Conservation (phyloP, 2,888 invertebrate species). For the Acrobasis suavella region DNA sequence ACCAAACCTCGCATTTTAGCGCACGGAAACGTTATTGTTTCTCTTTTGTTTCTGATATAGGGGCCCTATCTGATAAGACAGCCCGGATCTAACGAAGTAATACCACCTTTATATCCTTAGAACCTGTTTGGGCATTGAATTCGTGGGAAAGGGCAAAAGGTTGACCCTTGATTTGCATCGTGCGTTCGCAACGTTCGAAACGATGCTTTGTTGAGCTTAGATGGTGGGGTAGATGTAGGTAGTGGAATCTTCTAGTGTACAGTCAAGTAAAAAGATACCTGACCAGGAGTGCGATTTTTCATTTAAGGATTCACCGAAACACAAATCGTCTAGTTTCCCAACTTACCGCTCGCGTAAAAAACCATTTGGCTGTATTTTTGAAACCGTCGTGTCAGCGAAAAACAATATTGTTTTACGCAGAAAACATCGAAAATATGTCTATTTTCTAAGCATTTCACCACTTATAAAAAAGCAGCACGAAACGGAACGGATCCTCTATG, state of each 20-base stretch:
- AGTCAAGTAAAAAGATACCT: no score
- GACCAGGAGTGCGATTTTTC: no score
- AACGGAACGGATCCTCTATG: no score
- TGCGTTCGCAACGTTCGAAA: constrained; percentile 8
- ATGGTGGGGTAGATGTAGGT: background rate
- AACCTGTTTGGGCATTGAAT: constrained; percentile 17
- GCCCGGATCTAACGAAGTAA: constrained; percentile 2
- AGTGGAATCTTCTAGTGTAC: background rate
- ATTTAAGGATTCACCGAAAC: no score
- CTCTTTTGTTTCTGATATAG: constrained; percentile 1
- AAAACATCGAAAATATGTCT: no score
- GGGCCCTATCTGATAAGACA: constrained; percentile 15
- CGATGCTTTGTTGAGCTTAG: background rate
- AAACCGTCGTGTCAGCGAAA: no score
- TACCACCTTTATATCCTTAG: constrained; percentile 4
- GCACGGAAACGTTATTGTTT: constrained; percentile 6
- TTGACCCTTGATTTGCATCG: constrained; percentile 17
- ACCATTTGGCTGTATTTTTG: no score
- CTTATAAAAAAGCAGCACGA: no score
- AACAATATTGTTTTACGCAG: no score
- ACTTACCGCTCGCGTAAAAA: no score
- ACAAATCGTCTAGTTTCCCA: no score
- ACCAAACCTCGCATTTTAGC: background rate
- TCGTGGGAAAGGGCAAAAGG: constrained; percentile 11
- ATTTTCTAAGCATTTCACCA: no score